Conservation (phyloP, 2,113 vertebrate genomes). For the Seriola dumerili region DNA sequence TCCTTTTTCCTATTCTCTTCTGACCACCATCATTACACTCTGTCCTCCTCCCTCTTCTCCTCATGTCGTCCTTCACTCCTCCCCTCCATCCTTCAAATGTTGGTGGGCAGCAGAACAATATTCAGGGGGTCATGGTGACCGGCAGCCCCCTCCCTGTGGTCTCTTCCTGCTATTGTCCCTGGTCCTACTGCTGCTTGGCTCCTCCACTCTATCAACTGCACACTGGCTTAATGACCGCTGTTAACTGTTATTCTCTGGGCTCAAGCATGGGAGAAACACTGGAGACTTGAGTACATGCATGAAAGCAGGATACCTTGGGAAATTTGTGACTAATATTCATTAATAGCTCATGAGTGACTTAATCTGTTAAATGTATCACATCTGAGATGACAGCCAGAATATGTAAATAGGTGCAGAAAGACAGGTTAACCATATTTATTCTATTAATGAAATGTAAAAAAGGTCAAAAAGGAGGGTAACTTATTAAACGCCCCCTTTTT, state of each 20-base stretch:
- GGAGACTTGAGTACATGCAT: constrained; percentile 43
- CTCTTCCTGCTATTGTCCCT: constrained; percentile 82
- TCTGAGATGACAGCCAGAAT: constrained; percentile 10
- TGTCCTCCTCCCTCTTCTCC: constrained; percentile 19
- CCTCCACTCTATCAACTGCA: constrained; percentile 66
- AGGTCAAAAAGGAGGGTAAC: not conserved
- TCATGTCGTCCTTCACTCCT: constrained; percentile 55
- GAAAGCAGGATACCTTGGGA: constrained; percentile 45
- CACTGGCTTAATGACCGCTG: constrained; percentile 49
- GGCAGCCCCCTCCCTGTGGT: constrained; percentile 70
- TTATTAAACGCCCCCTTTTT: not conserved
- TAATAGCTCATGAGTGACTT: constrained; percentile 9
- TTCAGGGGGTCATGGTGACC: constrained; percentile 77
- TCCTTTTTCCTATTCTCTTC: constrained; percentile 55
- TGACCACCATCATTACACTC: constrained; percentile 27
- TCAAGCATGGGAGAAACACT: constrained; percentile 45
- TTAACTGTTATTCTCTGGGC: constrained; percentile 12
- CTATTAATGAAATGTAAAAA: not conserved
- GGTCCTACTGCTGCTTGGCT: constrained; percentile 65
- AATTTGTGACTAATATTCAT: constrained; percentile 27
- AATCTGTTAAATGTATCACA: not conserved
- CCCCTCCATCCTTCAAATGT: constrained; percentile 73
- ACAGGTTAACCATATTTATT: not conserved
- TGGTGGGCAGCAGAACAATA: constrained; percentile 76
- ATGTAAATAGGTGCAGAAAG: not conserved